Conservation (phyloP, 2,888 invertebrate genomes). For the Chydorus sphaericus region DNA sequence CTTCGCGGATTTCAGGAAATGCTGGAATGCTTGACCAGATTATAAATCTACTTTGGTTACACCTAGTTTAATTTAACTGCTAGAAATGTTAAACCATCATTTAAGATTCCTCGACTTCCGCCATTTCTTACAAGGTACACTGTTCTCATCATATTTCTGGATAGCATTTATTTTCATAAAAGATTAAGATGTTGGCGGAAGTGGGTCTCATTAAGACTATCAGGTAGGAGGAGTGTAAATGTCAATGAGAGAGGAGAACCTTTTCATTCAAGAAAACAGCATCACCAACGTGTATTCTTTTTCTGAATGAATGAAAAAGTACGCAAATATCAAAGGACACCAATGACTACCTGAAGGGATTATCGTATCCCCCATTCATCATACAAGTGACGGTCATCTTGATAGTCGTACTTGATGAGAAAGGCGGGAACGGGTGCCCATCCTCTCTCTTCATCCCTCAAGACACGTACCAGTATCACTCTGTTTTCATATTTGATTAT, state of each 20-base stretch:
- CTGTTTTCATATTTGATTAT: conserved; percentile 4
- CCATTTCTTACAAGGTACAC: too few relatives aligned
- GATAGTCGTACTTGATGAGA: too few relatives aligned
- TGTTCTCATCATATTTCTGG: too few relatives aligned
- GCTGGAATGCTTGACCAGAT: too few relatives aligned
- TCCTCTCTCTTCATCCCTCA: background rate
- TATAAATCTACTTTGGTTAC: too few relatives aligned
- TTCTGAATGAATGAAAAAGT: background rate
- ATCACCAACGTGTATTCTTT: background rate
- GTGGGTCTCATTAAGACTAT: conserved; percentile 1
- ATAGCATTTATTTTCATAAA: background rate
- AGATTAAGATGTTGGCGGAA: background rate
- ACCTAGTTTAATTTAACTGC: too few relatives aligned
- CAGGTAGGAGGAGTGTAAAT: conserved; percentile 5
- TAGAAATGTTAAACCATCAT: too few relatives aligned
- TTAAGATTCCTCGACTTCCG: too few relatives aligned
- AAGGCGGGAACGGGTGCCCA: background rate
- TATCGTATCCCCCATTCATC: background rate
- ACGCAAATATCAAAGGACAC: background rate
- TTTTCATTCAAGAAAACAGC: background rate
- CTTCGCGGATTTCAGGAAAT: too few relatives aligned
- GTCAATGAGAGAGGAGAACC: background rate
- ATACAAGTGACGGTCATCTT: background rate
- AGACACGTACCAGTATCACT: background rate
- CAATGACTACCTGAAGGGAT: background rate